Conservation (phyloP, 2,113 vertebrate species). For the Bungarus multicinctus region DNA sequence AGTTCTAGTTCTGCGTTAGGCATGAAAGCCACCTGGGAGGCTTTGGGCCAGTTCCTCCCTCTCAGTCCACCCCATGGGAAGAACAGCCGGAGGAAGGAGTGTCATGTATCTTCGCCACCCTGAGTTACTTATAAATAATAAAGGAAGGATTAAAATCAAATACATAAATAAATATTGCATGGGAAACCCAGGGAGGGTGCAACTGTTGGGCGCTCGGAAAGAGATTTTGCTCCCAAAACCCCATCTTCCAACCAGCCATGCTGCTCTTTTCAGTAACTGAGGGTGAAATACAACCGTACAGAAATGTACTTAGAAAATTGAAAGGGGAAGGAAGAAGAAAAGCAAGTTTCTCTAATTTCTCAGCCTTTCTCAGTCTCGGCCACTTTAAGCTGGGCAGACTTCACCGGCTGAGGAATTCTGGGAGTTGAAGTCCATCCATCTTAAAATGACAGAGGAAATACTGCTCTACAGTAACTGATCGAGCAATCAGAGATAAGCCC, state of each 20-base stretch:
- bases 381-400: not conserved
- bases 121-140: not conserved
- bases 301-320: not conserved
- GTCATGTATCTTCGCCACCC: not conserved
- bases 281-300: not conserved
- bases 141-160: not conserved
- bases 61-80: not conserved
- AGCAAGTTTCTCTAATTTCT: not conserved
- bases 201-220: fast-evolving
- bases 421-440: not conserved
- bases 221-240: not conserved
- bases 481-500: not conserved
- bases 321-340: not conserved
- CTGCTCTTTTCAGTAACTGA: not conserved
- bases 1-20: too few relatives aligned
- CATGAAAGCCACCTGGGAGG: not conserved
- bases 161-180: not conserved
- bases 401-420: not conserved
- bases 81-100: not conserved
- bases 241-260: not conserved
- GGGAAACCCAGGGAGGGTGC: not conserved
- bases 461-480: not conserved
- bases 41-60: not conserved
- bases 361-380: not conserved
- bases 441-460: not conserved